Conservation (phyloP, 2,888 invertebrate genomes). For the Coleophora flavipennella region DNA sequence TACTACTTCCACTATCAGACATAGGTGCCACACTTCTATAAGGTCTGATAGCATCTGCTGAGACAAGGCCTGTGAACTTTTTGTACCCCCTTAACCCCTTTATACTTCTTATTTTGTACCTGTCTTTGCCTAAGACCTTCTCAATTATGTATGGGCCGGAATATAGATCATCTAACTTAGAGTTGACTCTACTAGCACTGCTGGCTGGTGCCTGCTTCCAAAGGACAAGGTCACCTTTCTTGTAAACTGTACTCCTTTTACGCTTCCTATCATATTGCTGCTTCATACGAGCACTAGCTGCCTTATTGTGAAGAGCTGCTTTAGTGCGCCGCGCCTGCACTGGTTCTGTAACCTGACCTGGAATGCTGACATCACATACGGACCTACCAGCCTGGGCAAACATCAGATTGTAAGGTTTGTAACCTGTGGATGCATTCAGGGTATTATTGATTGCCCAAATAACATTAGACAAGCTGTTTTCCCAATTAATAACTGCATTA, state of each 20-base stretch:
- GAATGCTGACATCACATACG: slow-evolving; percentile 5
- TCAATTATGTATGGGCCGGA: slow-evolving; percentile 9
- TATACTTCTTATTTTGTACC: slow-evolving; percentile 12
- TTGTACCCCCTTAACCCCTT: slow-evolving; percentile 14
- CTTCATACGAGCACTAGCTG: background rate
- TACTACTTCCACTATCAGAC: background rate
- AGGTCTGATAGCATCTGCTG: slow-evolving; percentile 10
- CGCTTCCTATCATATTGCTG: background rate
- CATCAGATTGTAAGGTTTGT: slow-evolving; percentile 11
- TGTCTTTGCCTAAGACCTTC: slow-evolving; percentile 7
- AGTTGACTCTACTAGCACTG: slow-evolving; percentile 1
- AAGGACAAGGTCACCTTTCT: slow-evolving; percentile 1
- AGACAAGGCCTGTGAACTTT: slow-evolving; percentile 12
- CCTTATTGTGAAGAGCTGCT: no score
- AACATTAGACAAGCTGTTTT: slow-evolving; percentile 7
- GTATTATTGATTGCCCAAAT: slow-evolving; percentile 18
- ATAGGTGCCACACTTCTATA: slow-evolving; percentile 7
- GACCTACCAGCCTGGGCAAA: slow-evolving; percentile 8
- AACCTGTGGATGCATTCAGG: slow-evolving; percentile 7
- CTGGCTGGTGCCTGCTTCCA: background rate
- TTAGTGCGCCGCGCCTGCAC: background rate
- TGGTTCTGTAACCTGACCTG: background rate
- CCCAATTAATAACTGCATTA: slow-evolving; percentile 15
- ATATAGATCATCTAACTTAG: slow-evolving; percentile 6
- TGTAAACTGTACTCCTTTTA: background rate